phyloP scores from a whole-genome alignment of 2,113 vertebrate species.

The Argyrosomus japonicus region DNA sequence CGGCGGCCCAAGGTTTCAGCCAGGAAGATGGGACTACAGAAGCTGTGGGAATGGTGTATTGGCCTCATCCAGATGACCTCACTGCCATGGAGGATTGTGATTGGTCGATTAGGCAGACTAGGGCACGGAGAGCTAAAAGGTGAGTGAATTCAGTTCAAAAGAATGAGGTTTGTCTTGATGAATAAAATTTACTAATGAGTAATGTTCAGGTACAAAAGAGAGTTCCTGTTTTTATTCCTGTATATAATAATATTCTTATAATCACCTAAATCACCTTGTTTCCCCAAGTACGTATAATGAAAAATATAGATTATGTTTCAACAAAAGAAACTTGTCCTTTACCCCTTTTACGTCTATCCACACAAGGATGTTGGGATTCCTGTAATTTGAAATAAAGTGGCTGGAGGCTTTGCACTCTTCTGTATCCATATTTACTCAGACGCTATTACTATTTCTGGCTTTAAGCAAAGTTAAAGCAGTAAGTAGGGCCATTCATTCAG shows the following conservation, averaged over 20 bases:
- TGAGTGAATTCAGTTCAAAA: conserved; percentile 53
- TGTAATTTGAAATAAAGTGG: background rate
- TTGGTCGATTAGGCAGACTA: conserved; percentile 94
- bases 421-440: background rate
- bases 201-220: background rate
- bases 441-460: background rate
- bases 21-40: conserved; percentile 95
- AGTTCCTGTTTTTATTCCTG: background rate
- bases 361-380: background rate
- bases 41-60: conserved; percentile 97
- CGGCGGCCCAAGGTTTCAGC: conserved; percentile 93
- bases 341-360: background rate
- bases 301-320: background rate
- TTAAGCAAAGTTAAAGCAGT: background rate
- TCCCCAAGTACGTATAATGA: background rate
- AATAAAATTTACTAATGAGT: background rate
- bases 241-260: background rate
- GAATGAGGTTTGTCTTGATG: too few species aligned
- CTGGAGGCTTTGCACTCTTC: background rate
- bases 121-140: conserved; percentile 97
- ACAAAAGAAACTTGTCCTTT: background rate
- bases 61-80: conserved; percentile 98
- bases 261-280: background rate
- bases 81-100: conserved; percentile 97
- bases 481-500: too few species aligned